Evolutionary conservation across 2,797 vertebrate genomes (phyloP), one percentile per base, ranked within the genome.

Genomic region (Monodelphis domestica): DNA sequence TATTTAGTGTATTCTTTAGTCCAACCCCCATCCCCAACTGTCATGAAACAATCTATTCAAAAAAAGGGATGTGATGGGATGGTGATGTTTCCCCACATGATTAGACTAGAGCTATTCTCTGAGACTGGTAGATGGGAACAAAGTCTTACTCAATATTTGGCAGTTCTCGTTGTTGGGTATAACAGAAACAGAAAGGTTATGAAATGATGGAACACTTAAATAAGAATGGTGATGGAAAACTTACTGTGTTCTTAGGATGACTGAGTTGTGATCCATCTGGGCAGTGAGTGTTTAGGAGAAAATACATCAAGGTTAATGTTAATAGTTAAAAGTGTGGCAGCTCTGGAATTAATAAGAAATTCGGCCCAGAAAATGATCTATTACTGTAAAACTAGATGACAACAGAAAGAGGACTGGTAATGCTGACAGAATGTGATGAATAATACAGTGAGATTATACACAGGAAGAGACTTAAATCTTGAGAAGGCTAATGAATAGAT

Each of bases 381-480:
- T 94, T 95, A 87, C 59, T 57, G n/a, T 57, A 94, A 70, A 90
- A 57, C n/a, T 24, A 59, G 93, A 90, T 95, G 90, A 92, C 56
- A 92, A 90, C 29, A 53, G 59, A 92, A 95, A 91, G 90, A 94
- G 51, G 52, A 91, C 90, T 51, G 28, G 59, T 88, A 54, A 52
- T 93, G 89, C 92, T 97, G 95, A 93, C 97, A 97, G 96, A 95
- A 33, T 50, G 24, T 97, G 94, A 94, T 95, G 93, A 78, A 96
- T 89, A 96, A 93, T 54, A 88, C 17, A 91, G 28, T 28, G 52
- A 87, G 33, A 57, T 97, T 96, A 93, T 87, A 91, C 56, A 53
- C 56, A 94, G 89, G 91, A 9, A 95, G 91, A 95, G 54, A 95
- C 50, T 92, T 95, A 91, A 55, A 87, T 96, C 93, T 97, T 95